phyloP scores from a whole-genome alignment of 1,140 invertebrate species.

The Pseudomyrmex concolor region DNA sequence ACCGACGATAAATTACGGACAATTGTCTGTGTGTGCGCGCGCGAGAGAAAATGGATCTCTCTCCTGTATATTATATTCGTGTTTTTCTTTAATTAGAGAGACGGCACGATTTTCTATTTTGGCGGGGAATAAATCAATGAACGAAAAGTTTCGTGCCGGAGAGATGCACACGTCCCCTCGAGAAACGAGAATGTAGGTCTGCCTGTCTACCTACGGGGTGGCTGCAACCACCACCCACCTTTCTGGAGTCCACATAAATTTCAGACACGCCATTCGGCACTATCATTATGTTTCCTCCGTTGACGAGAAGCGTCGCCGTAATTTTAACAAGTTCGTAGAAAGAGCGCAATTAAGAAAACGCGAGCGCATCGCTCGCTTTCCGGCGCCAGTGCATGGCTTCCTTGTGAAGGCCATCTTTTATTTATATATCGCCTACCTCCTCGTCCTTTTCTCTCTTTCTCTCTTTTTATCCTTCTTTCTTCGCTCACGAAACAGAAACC shows the following conservation, averaged over 20 bases:
- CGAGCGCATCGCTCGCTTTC: conserved; percentile 50
- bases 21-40: neutral
- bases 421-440: conserved; percentile 49
- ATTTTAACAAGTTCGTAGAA: conserved; percentile 66
- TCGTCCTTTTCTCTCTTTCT: too few relatives aligned
- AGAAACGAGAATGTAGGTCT: conserved; percentile 51
- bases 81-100: conserved; percentile 52
- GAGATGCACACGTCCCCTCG: conserved; percentile 32
- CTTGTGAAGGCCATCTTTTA: conserved; percentile 56
- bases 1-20: conserved; percentile 36
- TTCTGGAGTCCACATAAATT: conserved; percentile 67
- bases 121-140: conserved; percentile 62
- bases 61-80: conserved; percentile 8
- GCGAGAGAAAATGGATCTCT: neutral
- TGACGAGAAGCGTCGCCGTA: conserved; percentile 67
- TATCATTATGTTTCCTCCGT: conserved; percentile 71
- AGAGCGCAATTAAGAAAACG: conserved; percentile 54
- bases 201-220: conserved; percentile 44
- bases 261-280: conserved; percentile 72
- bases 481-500: conserved; percentile 56
- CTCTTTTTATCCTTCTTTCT: too few relatives aligned
- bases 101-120: conserved; percentile 34
- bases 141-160: conserved; percentile 45
- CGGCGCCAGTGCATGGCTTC: conserved; percentile 51
- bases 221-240: conserved; percentile 65